A percentile compares a stretch with the other conserved stretches of the same genome.
phyloP scores from a whole-genome alignment of 2,797 vertebrate genomes.

The Micrastur ruficollis region DNA sequence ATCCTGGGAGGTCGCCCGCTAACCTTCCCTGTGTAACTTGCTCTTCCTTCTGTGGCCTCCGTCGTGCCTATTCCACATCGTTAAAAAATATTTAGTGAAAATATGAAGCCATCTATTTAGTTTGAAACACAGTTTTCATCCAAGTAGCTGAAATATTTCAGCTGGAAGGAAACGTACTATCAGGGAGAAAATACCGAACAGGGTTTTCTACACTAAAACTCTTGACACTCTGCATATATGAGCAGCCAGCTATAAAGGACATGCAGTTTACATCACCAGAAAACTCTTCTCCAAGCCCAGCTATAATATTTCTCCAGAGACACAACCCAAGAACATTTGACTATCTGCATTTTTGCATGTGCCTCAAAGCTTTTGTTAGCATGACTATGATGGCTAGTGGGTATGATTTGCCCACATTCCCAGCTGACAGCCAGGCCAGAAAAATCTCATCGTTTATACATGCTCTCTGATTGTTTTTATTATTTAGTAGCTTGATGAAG shows the following conservation, averaged over 20 bases:
- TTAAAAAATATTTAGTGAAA: background rate
- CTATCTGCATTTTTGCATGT: background rate
- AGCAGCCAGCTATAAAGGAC: background rate
- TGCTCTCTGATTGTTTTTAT: background rate
- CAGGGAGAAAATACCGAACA: background rate
- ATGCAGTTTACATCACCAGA: background rate
- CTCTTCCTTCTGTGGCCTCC: background rate
- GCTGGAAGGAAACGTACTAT: background rate
- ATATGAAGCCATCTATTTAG: background rate
- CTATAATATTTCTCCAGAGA: background rate
- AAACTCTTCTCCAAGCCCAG: background rate
- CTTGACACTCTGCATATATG: background rate
- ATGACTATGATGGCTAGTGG: background rate
- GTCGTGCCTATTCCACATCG: background rate
- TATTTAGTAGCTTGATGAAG: slow-evolving; percentile 2
- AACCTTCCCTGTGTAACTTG: background rate
- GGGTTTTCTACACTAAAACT: background rate
- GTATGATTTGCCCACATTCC: background rate
- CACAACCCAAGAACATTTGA: background rate
- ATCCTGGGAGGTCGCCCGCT: background rate
- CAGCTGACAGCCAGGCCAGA: slow-evolving; percentile 11
- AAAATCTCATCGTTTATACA: background rate
- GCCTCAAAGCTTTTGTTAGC: background rate
- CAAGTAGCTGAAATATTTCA: background rate
- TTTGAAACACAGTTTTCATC: background rate